phyloP scores from a whole-genome alignment of 2,888 invertebrate genomes.

The Lasiommata megera region DNA sequence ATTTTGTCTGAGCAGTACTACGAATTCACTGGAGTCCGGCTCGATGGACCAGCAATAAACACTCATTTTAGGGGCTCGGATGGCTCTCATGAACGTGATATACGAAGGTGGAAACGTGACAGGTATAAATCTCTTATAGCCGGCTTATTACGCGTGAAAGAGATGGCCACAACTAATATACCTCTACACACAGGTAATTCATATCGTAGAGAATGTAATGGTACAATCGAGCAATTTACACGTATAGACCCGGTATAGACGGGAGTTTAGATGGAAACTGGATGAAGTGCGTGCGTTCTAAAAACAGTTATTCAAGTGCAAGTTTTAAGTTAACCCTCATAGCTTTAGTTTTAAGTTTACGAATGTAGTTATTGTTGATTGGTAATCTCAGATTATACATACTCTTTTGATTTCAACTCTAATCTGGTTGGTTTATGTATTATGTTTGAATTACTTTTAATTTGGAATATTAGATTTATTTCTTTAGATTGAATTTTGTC shows the following conservation, averaged over 20 bases:
- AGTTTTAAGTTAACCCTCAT: too few species aligned
- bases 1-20: slow-evolving; percentile 40
- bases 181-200: slow-evolving; percentile 32
- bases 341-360: too few species aligned
- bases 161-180: slow-evolving; percentile 37
- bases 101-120: slow-evolving; percentile 62
- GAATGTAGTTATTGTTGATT: too few species aligned
- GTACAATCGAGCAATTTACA: slow-evolving; percentile 26
- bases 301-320: neutral
- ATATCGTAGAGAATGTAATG: slow-evolving; percentile 31
- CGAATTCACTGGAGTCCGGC: slow-evolving; percentile 49
- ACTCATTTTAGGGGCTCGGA: slow-evolving; percentile 71
- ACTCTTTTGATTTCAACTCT: too few species aligned
- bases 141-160: slow-evolving; percentile 49
- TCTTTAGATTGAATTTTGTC: too few species aligned
- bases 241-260: slow-evolving; percentile 11
- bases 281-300: neutral
- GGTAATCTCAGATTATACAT: too few species aligned
- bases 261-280: neutral
- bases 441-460: too few species aligned
- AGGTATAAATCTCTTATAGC: slow-evolving; percentile 46
- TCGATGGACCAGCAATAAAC: slow-evolving; percentile 71
- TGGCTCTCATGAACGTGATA: slow-evolving; percentile 62
- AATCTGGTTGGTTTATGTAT: too few species aligned
- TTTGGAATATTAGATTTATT: too few species aligned